Percentiles rank a stretch among this genome's conserved stretches.
These are phyloP conservation scores for Epinephelus malabaricus DNA, from an alignment of 2,797 vertebrate genomes.

Conservation along the genomic window DNA sequence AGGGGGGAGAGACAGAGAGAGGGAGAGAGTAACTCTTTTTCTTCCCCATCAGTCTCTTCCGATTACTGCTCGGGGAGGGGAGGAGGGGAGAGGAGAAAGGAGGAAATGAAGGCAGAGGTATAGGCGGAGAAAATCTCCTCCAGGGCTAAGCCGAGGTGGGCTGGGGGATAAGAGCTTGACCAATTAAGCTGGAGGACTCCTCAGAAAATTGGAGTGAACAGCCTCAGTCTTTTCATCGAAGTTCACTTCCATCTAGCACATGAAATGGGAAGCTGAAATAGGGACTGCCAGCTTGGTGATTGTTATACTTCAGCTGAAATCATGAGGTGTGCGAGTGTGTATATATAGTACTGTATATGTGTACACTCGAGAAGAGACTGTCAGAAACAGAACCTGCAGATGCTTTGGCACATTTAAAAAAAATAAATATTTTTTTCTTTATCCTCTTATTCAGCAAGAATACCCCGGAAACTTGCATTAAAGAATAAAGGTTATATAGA, in stretches of 20 bases:
- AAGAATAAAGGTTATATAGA: not conserved
- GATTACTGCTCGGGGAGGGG: constrained; percentile 63
- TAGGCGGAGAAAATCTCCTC: constrained; percentile 76
- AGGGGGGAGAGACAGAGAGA: constrained; percentile 22
- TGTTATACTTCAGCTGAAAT: constrained; percentile 61
- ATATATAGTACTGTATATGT: not conserved
- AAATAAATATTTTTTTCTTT: too few species aligned
- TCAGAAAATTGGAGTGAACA: constrained; percentile 78
- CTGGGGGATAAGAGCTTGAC: constrained; percentile 80
- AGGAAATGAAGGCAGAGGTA: constrained; percentile 75
- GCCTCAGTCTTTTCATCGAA: constrained; percentile 73
- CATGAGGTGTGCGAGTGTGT: constrained; percentile 25
- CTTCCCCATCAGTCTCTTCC: constrained; percentile 73
- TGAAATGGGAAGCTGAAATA: constrained; percentile 71
- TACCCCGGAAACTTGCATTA: not conserved
- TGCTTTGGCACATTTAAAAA: not conserved
- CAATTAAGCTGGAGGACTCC: constrained; percentile 82
- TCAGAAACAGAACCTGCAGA: constrained; percentile 3
- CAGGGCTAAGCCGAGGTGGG: constrained; percentile 80
- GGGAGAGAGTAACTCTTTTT: constrained; percentile 54
- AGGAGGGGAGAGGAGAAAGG: constrained; percentile 14
- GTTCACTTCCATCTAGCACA: constrained; percentile 71
- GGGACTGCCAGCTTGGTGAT: constrained; percentile 57
- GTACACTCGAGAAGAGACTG: not conserved
- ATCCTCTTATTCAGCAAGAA: not conserved